phyloP scores from a whole-genome alignment of 2,797 vertebrate genomes.

The Enteromius paludinosus region DNA sequence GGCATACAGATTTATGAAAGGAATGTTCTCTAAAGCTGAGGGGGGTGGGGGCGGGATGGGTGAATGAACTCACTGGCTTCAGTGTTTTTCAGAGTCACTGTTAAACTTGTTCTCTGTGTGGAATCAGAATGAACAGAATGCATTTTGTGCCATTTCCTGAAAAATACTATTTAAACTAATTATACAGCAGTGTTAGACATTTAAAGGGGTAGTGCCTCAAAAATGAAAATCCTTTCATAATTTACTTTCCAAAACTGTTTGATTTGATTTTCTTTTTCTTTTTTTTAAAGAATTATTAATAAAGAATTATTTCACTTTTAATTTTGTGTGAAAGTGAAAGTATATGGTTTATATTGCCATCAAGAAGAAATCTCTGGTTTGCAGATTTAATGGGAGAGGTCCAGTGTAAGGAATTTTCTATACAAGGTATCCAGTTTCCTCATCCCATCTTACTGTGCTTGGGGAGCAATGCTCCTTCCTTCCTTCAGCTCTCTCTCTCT shows the following conservation, averaged over 20 bases:
- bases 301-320: not conserved
- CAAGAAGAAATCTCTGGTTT: slow-evolving; percentile 70
- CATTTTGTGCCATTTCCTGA: not conserved
- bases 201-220: not conserved
- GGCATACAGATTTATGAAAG: slow-evolving; percentile 74
- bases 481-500: slow-evolving; percentile 10
- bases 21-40: slow-evolving; percentile 72
- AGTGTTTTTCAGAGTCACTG: slow-evolving; percentile 58
- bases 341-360: not conserved
- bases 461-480: slow-evolving; percentile 71
- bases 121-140: not conserved
- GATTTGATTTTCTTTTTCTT: not conserved
- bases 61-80: slow-evolving; percentile 60
- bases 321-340: not conserved
- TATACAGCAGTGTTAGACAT: not conserved
- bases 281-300: not conserved
- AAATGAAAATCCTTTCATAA: not conserved
- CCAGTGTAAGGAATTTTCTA: slow-evolving; percentile 77
- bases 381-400: slow-evolving; percentile 79
- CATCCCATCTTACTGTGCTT: slow-evolving; percentile 72
- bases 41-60: slow-evolving; percentile 54
- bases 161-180: not conserved
- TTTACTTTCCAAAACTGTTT: not conserved
- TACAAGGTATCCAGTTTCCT: slow-evolving; percentile 76
- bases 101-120: slow-evolving; percentile 17